A percentile compares a stretch with the other conserved stretches of the same genome.
phyloP scores from a whole-genome alignment of 1,140 invertebrate species.

The Agraylea sexmaculata region DNA sequence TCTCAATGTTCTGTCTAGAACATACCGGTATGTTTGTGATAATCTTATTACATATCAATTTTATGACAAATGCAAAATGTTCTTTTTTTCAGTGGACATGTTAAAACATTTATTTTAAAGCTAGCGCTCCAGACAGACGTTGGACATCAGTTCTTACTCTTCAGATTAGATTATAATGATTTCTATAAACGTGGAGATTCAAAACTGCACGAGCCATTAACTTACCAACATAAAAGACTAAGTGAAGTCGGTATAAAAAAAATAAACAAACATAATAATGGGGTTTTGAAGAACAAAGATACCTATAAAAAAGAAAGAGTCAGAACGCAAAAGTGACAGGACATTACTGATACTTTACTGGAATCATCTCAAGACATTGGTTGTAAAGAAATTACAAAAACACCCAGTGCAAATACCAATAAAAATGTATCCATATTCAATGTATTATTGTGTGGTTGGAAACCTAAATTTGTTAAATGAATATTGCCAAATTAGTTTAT shows the following conservation, averaged over 20 bases:
- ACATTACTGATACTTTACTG: background rate
- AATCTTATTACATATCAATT: too few relatives aligned
- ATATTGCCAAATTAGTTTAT: too few relatives aligned
- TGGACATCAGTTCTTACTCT: slow-evolving; percentile 77
- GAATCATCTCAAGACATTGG: background rate
- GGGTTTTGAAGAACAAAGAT: slow-evolving; percentile 3
- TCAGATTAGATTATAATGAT: slow-evolving; percentile 84
- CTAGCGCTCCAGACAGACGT: slow-evolving; percentile 62
- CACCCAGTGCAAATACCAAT: background rate
- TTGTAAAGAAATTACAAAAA: background rate
- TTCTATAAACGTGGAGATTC: slow-evolving; percentile 73
- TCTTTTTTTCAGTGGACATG: slow-evolving; percentile 48
- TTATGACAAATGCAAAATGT: too few relatives aligned
- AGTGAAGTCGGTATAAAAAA: slow-evolving; percentile 35
- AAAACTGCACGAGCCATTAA: slow-evolving; percentile 60
- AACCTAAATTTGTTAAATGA: background rate
- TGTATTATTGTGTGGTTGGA: slow-evolving; percentile 12
- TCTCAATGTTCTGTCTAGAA: slow-evolving; percentile 50
- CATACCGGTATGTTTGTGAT: slow-evolving; percentile 57
- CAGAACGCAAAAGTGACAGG: slow-evolving; percentile 10
- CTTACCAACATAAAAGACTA: slow-evolving; percentile 55
- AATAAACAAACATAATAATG: slow-evolving; percentile 3
- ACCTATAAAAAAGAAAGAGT: background rate
- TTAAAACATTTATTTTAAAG: slow-evolving; percentile 70
- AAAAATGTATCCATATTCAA: slow-evolving; percentile 8